Percentiles rank a stretch among this genome's conserved stretches.
These are phyloP conservation scores for Aphelocoma californica DNA, from an alignment of 2,797 vertebrate genomes.

Conservation along the genomic window DNA sequence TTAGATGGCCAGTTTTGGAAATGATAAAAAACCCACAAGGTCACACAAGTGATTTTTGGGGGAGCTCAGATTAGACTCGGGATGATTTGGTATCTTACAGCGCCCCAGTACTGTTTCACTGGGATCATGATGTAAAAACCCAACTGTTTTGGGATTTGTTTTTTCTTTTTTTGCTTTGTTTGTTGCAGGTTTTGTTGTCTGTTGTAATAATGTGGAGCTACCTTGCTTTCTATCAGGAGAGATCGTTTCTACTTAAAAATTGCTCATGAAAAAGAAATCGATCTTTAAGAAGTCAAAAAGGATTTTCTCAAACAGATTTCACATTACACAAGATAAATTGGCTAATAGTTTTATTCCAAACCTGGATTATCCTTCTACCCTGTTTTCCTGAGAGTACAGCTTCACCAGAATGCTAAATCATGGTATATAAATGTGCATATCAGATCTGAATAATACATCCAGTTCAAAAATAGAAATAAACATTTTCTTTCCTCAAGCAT, in stretches of 20 bases:
- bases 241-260: neutral
- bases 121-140: fast-evolving
- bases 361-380: neutral
- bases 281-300: neutral
- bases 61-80: neutral
- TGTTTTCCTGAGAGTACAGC: neutral
- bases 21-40: neutral
- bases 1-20: neutral
- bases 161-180: fast-evolving
- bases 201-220: neutral
- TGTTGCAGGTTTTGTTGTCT: neutral
- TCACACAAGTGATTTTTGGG: neutral
- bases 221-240: neutral
- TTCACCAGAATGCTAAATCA: neutral
- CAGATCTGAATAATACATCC: neutral
- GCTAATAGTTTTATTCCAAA: neutral
- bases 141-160: fast-evolving
- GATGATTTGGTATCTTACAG: neutral
- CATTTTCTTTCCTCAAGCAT: neutral
- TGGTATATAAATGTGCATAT: neutral
- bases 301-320: neutral
- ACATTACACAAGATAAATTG: neutral
- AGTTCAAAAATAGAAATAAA: neutral
- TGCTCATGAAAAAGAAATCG: neutral
- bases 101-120: neutral